These are phyloP conservation scores for Cydia amplana DNA, from an alignment of 1,140 invertebrate species.

Conservation along the genomic window DNA sequence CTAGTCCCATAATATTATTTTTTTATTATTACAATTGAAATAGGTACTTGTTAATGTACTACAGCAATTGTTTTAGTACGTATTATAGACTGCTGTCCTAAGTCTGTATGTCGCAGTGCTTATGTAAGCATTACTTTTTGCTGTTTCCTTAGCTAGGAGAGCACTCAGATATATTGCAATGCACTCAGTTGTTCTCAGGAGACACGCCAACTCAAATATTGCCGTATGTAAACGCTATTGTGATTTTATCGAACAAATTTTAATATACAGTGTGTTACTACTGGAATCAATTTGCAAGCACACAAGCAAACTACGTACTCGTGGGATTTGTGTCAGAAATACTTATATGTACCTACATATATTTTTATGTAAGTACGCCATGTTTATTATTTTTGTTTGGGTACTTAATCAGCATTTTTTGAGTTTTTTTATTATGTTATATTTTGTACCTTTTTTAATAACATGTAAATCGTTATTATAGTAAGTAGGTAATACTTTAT, in stretches of 20 bases:
- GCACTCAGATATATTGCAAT: slow-evolving; percentile 54
- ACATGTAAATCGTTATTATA: background rate
- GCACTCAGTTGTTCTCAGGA: slow-evolving; percentile 36
- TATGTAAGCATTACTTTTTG: background rate
- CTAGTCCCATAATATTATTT: too few species aligned
- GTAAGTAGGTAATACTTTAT: background rate
- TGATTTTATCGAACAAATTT: slow-evolving; percentile 63
- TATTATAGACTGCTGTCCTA: background rate
- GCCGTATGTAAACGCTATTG: slow-evolving; percentile 48
- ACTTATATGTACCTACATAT: too few species aligned
- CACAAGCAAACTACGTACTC: background rate
- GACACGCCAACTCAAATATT: slow-evolving; percentile 48
- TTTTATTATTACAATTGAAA: too few species aligned
- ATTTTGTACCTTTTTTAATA: too few species aligned
- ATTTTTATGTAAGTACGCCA: too few species aligned
- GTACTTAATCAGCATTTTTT: too few species aligned
- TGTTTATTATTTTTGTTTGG: too few species aligned
- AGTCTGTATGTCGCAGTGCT: background rate
- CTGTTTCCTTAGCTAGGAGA: slow-evolving; percentile 38
- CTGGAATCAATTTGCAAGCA: background rate
- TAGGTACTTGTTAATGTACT: too few species aligned
- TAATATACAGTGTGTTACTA: slow-evolving; percentile 51
- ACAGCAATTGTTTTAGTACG: background rate
- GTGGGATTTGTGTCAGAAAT: background rate
- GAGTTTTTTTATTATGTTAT: too few species aligned